Conservation (phyloP, 2,888 invertebrate species). For the Gasteruption jaculator region DNA sequence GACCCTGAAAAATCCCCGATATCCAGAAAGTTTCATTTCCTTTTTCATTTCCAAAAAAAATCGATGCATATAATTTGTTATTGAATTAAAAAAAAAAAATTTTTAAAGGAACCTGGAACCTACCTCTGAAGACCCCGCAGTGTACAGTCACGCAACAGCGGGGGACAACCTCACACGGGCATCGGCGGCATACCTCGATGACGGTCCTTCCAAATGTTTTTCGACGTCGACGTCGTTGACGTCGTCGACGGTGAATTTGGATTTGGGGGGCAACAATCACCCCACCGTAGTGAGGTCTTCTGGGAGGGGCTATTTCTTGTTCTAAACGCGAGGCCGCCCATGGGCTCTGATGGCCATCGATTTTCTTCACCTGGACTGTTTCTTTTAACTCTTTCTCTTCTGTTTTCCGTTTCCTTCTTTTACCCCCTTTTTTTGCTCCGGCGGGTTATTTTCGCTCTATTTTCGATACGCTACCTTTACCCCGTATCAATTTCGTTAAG, state of each 20-base stretch:
- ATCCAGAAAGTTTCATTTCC: too few relatives aligned
- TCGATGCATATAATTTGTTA: too few relatives aligned
- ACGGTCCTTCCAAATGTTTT: conserved; percentile 39
- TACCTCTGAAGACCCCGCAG: conserved; percentile 49
- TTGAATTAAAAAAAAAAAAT: neutral
- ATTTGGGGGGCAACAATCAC: conserved; percentile 74
- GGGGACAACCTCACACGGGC: conserved; percentile 50
- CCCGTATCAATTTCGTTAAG: too few relatives aligned
- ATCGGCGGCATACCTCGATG: conserved; percentile 46
- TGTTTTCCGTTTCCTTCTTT: conserved; percentile 24
- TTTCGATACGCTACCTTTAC: too few relatives aligned
- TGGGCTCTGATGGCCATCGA: conserved; percentile 64
- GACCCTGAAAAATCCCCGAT: too few relatives aligned
- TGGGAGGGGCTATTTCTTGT: conserved; percentile 96
- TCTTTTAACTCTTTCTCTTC: conserved; percentile 27
- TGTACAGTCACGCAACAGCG: conserved; percentile 51
- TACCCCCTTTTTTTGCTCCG: conserved; percentile 11
- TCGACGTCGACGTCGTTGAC: conserved; percentile 14
- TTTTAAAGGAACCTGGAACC: neutral
- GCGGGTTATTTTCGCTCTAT: too few relatives aligned
- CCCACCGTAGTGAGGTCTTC: conserved; percentile 95
- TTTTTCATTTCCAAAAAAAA: too few relatives aligned
- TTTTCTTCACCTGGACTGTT: conserved; percentile 43
- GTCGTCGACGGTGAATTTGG: conserved; percentile 41
- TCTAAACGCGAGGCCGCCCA: conserved; percentile 94